Conservation (phyloP, 2,113 vertebrate genomes). For the Centropus unirufus region DNA sequence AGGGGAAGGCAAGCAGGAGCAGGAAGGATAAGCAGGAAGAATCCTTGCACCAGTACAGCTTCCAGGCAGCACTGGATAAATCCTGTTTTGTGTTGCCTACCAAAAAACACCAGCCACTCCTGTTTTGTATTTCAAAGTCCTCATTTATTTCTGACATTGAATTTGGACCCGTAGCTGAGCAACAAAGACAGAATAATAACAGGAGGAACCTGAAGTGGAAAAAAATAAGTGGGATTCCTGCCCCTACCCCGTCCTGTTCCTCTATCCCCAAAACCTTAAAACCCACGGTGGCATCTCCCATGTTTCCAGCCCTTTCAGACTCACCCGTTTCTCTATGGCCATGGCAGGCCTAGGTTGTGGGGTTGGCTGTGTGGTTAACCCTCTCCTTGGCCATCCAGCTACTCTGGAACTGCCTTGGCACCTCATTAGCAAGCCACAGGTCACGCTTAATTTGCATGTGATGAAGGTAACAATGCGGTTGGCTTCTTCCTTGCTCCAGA, state of each 20-base stretch:
- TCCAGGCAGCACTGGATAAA: background rate
- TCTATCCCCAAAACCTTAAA: background rate
- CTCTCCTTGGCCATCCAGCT: background rate
- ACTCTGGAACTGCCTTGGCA: background rate
- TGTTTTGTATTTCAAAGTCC: slow-evolving; percentile 75
- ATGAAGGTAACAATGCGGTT: fast-evolving
- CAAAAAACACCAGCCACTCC: slow-evolving; percentile 25
- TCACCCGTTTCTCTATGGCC: background rate
- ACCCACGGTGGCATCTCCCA: background rate
- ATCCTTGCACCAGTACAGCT: background rate
- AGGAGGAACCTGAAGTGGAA: slow-evolving; percentile 41
- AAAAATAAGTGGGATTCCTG: slow-evolving; percentile 17
- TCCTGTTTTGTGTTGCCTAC: background rate
- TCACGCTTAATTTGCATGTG: background rate
- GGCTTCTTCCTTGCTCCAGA: background rate
- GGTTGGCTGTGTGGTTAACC: background rate
- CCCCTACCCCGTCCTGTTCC: background rate
- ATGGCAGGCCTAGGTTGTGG: background rate
- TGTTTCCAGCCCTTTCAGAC: background rate
- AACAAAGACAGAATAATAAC: slow-evolving; percentile 60
- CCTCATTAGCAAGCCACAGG: fast-evolving
- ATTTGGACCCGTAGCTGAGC: slow-evolving; percentile 66
- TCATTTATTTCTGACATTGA: slow-evolving; percentile 75
- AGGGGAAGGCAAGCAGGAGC: background rate
- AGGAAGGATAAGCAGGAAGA: background rate